Evolutionary conservation across 2,113 vertebrate genomes (phyloP), one percentile per base, ranked within the genome.

Genomic region (Muntiacus reevesi): DNA sequence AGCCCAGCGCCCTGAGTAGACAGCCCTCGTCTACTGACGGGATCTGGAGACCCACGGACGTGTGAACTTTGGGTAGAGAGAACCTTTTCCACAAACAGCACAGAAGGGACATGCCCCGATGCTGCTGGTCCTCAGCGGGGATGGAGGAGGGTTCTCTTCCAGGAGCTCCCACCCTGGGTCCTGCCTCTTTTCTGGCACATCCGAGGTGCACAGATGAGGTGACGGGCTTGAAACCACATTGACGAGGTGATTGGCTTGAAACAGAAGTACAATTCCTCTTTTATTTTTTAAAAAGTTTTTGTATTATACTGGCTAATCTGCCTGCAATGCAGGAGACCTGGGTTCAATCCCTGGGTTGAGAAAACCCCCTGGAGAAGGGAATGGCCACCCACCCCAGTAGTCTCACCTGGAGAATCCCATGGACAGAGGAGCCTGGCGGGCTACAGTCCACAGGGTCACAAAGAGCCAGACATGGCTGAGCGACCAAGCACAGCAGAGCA

Each of bases 111-210:
- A 5, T 0, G 23, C 5, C 25, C 6, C 4, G 14, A 30, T 2
- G 4, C 14, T 33, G 33, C 28, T 7, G 52, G 14, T 28, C 55
- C 1, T 10, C 13, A 2, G 27, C 2, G 15, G 4, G 5, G 13
- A 0, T 0, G 1, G 21, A 59, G 5, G 23, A 1, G 2, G 52
- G 14, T 16, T 16, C 6, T 1, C 0, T 7, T 47, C 7, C 17
- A 0, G 3, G 40, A 2, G 19, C 54, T 21, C 9, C 3, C 7
- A 9, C 0, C 23, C 23, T 3, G 0, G 21, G 4, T 1, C 30
- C 47, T 0, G 2, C 36, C 36, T 50, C 2, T 11, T 33, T 25
- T 7, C 33, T 28, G 8, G 0, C 7, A 27, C 1, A 3, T n/a
- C 55, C 6, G 33, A 74, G 43, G n/a, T 4, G 0, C 43, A 6